Evolutionary conservation across 2,888 invertebrate species (phyloP), one percentile per base, ranked within the genome.

Genomic region (Scaptomyza tumidula): DNA sequence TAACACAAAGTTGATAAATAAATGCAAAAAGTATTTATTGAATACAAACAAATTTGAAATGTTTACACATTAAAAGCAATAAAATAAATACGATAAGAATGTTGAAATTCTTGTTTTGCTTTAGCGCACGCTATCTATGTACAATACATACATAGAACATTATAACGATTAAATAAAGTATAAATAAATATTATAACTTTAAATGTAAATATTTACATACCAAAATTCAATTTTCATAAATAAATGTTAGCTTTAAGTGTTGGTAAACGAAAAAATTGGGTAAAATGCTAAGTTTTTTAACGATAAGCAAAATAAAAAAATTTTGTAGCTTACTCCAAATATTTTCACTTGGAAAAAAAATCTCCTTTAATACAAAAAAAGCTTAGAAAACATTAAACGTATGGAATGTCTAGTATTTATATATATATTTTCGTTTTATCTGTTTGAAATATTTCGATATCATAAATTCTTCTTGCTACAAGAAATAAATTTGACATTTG

Each of bases 21-120:
- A 41, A 55, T 59, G 60, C 41, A 52, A 39, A 54, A 33, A 2
- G 19, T n/a, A 66, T 72, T 68, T 68, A 68, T 55, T 72, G 43
- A 39, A 44, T 35, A 53, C 41, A 71, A 71, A 61, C 33, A 41
- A 45, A 61, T 43, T 43, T 45, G 7, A 49, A 56, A 37, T 44
- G 33, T 58, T 70, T 65, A 71, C 37, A 70, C 48, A 59, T 49
- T 35, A 62, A 57, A 56, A 45, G 49, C 54, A 41, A 45, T 39
- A 14, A 31, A 68, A 53, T 62, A 54, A 59, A 46, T 48, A 39
- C 29, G 16, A 62, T 44, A 44, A 45, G 43, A 53, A 37, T 46
- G 16, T 13, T 16, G 10, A 35, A 43, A 53, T 24, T 55, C 49
- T 39, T 48, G n/a, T 13, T 49, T 16, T 14, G 11, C 5, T 54